Percentiles rank a stretch among this genome's conserved stretches.
Conservation (phyloP, 2,888 invertebrate genomes). For the Ennomos quercinarius region DNA sequence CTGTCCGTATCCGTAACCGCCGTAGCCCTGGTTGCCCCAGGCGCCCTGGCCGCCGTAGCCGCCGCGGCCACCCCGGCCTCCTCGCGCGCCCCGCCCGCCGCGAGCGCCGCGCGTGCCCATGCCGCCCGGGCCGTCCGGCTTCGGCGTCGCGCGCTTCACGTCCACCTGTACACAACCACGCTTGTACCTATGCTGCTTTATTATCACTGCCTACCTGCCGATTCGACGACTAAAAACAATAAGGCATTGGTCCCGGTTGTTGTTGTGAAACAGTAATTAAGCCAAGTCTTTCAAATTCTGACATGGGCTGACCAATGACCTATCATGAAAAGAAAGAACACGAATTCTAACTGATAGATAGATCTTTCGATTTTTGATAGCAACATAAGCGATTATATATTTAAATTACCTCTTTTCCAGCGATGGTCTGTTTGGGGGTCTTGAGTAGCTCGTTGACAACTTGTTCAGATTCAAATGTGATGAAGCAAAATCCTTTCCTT, state of each 20-base stretch:
- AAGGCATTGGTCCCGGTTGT: no score
- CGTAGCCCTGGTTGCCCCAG: slow-evolving; percentile 88
- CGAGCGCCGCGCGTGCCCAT: slow-evolving; percentile 87
- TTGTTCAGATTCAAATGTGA: slow-evolving; percentile 98
- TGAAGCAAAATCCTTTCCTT: slow-evolving; percentile 98
- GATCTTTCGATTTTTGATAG: slow-evolving; percentile 9
- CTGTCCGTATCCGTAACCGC: slow-evolving; percentile 89
- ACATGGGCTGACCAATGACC: no score
- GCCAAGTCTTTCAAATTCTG: no score
- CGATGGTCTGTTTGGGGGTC: slow-evolving; percentile 96
- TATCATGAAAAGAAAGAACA: no score
- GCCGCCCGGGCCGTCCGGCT: slow-evolving; percentile 91
- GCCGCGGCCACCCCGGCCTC: slow-evolving; percentile 89
- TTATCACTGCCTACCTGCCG: no score
- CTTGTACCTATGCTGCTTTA: not conserved
- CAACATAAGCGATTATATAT: not conserved
- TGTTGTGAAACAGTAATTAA: no score
- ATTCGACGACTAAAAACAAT: not conserved
- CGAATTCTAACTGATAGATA: no score
- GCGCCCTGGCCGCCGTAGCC: slow-evolving; percentile 88
- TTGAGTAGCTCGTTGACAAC: slow-evolving; percentile 96
- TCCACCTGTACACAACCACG: slow-evolving; percentile 87
- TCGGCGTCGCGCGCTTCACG: slow-evolving; percentile 97
- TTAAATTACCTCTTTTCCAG: slow-evolving; percentile 93
- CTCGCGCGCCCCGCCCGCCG: slow-evolving; percentile 88